Percentiles rank a stretch among this genome's conserved stretches.
Conservation (phyloP, 2,888 invertebrate genomes). For the Acronicta alni region DNA sequence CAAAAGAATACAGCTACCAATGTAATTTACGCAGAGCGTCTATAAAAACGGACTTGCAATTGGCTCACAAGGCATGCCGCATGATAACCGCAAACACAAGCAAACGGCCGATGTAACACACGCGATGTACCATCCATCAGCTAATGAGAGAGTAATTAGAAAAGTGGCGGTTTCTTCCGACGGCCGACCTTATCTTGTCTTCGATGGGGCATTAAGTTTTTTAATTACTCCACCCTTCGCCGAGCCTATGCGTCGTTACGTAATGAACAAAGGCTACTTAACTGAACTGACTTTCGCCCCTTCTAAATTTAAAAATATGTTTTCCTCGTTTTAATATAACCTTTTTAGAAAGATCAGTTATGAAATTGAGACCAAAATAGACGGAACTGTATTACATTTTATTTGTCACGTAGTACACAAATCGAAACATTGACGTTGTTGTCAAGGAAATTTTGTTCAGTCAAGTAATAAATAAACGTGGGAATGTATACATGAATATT, state of each 20-base stretch:
- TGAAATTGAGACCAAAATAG: neutral
- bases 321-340: neutral
- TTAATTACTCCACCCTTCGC: conserved; percentile 81
- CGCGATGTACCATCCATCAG: conserved; percentile 77
- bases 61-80: conserved; percentile 46
- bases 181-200: conserved; percentile 86
- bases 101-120: conserved; percentile 55
- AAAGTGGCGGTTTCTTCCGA: conserved; percentile 87
- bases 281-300: conserved; percentile 4
- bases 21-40: conserved; percentile 31
- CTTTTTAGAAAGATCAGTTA: neutral
- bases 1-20: conserved; percentile 39
- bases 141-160: conserved; percentile 88
- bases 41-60: conserved; percentile 47
- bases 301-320: neutral
- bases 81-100: conserved; percentile 50
- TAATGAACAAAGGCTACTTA: conserved; percentile 23
- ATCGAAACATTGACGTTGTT: conserved; percentile 3
- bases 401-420: conserved; percentile 30
- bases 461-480: conserved; percentile 20
- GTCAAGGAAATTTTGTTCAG: conserved; percentile 33
- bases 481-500: conserved; percentile 34
- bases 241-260: conserved; percentile 35
- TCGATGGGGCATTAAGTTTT: conserved; percentile 83
- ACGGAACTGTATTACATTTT: conserved; percentile 2